Conservation (phyloP, 2,797 vertebrate species). For the Syngnathus rostellatus region DNA sequence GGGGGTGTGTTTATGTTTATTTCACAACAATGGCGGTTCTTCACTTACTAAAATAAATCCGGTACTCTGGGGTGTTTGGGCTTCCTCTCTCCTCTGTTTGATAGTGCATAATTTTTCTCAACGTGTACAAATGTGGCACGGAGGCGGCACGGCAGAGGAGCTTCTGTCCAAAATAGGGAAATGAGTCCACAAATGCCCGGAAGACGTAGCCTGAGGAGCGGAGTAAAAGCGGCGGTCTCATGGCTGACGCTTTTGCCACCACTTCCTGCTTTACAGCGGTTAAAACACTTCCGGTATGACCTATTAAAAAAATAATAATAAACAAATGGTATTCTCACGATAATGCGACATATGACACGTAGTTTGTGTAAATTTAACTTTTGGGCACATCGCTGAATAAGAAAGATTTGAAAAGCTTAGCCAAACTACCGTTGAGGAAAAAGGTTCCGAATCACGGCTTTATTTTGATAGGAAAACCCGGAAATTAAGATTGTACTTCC, state of each 20-base stretch:
- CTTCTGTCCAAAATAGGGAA: slow-evolving; percentile 26
- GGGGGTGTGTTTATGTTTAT: not conserved
- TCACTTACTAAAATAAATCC: slow-evolving; percentile 92
- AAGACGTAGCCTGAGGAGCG: slow-evolving; percentile 27
- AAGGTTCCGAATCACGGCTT: not conserved
- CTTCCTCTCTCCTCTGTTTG: slow-evolving; percentile 77
- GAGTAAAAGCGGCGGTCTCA: slow-evolving; percentile 35
- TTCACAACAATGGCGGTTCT: not conserved
- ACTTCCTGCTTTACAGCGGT: slow-evolving; percentile 25
- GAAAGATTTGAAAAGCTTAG: not conserved
- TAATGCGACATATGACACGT: not conserved
- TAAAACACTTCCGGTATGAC: not conserved
- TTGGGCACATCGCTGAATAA: not conserved
- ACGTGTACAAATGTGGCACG: slow-evolving; percentile 5
- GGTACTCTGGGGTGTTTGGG: slow-evolving; percentile 71
- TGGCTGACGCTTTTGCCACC: slow-evolving; percentile 20
- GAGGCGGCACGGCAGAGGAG: slow-evolving; percentile 36
- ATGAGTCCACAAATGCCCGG: slow-evolving; percentile 16
- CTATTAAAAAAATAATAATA: slow-evolving; percentile 29
- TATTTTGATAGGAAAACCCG: not conserved
- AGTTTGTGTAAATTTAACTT: slow-evolving; percentile 7
- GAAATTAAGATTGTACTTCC: not conserved
- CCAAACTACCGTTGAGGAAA: not conserved
- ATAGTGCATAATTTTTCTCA: slow-evolving; percentile 69
- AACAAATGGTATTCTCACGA: not conserved